These are phyloP conservation scores for Belonocnema kinseyi DNA, from an alignment of 1,140 invertebrate genomes.

Conservation along the genomic window DNA sequence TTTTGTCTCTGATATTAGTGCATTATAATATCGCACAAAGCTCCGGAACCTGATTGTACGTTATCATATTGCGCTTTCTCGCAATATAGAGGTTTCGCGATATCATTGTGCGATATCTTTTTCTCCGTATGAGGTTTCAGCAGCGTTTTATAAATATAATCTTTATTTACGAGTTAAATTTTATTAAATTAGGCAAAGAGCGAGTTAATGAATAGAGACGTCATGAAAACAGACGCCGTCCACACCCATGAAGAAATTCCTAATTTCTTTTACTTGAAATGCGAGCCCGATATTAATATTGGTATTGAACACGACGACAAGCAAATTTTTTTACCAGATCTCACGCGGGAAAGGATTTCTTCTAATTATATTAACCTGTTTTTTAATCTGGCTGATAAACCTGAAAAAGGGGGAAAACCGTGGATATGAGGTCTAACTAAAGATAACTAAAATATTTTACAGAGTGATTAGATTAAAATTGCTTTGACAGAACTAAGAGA, in stretches of 20 bases:
- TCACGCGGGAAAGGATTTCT: conserved; percentile 50
- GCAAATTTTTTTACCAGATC: conserved; percentile 43
- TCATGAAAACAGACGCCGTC: conserved; percentile 30
- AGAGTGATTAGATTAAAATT: too few relatives aligned
- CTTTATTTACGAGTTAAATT: background rate
- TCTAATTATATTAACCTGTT: conserved; percentile 48
- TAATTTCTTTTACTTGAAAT: conserved; percentile 51
- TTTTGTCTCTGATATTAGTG: too few relatives aligned
- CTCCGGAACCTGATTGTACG: too few relatives aligned
- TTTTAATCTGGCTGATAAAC: conserved; percentile 61
- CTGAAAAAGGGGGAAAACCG: conserved; percentile 40
- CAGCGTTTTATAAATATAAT: background rate
- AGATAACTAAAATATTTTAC: background rate
- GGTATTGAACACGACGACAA: conserved; percentile 54
- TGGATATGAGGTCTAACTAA: conserved; percentile 19
- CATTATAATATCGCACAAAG: too few relatives aligned
- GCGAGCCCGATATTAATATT: conserved; percentile 52
- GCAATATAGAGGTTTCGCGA: too few relatives aligned
- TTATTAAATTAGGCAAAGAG: conserved; percentile 43
- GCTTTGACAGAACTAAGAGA: too few relatives aligned
- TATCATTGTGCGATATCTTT: too few relatives aligned
- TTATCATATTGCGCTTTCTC: too few relatives aligned
- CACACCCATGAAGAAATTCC: conserved; percentile 40
- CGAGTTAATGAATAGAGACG: conserved; percentile 46
- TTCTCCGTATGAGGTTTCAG: too few relatives aligned